Evolutionary conservation across 2,113 vertebrate species (phyloP).

Genomic region (Chamaetylas fuelleborni): DNA sequence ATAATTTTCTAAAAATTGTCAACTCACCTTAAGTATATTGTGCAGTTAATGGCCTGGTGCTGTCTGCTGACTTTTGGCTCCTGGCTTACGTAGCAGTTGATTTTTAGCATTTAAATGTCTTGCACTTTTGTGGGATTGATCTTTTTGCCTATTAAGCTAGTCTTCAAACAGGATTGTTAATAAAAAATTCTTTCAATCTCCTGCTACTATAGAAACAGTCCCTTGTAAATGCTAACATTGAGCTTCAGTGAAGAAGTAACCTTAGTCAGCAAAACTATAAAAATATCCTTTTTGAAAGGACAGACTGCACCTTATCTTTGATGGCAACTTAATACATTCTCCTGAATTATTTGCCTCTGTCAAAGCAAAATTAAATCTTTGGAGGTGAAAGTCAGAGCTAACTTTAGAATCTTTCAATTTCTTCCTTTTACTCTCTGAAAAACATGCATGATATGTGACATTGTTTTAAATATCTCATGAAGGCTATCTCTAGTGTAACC

Average conservation of each 20-base stretch:
- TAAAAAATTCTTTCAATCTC: not conserved
- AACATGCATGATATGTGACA: not conserved
- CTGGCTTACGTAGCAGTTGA: not conserved
- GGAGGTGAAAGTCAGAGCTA: not conserved
- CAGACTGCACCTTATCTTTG: not conserved
- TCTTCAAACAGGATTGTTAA: conserved; percentile 23
- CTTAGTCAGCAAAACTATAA: conserved; percentile 14
- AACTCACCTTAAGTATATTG: not conserved
- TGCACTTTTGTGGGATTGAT: conserved; percentile 11
- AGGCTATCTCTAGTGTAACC: not conserved
- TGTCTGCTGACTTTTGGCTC: not conserved
- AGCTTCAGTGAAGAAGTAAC: not conserved
- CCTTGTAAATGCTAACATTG: not conserved
- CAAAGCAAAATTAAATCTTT: not conserved
- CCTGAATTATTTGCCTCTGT: not conserved
- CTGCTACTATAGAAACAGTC: not conserved
- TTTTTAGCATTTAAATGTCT: conserved; percentile 10
- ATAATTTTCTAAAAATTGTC: not conserved
- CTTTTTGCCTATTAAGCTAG: conserved; percentile 12
- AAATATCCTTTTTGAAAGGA: not conserved
- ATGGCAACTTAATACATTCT: not conserved
- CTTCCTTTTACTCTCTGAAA: not conserved
- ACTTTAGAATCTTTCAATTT: not conserved
- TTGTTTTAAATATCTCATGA: not conserved
- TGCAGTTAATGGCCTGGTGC: not conserved